Evolutionary conservation across 2,797 vertebrate genomes (phyloP).

Genomic region (Thunnus albacares): DNA sequence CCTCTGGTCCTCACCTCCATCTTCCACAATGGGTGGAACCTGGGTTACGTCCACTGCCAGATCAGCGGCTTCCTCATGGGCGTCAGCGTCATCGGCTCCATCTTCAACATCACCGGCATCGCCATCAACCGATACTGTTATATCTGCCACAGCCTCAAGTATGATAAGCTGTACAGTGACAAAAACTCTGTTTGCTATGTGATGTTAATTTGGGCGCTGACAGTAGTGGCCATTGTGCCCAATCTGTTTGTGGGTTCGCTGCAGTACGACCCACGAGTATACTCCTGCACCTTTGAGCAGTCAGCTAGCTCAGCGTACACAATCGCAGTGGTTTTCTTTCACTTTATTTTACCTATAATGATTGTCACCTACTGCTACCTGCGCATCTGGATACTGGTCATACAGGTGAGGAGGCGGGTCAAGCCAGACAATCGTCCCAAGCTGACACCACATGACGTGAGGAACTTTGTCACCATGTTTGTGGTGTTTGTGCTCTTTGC

Average conservation of each 20-base stretch:
- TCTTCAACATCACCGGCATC: conserved; percentile 98
- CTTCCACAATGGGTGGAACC: conserved; percentile 94
- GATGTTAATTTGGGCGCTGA: conserved; percentile 93
- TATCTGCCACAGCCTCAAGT: conserved; percentile 97
- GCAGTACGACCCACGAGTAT: conserved; percentile 94
- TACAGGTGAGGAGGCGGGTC: conserved; percentile 89
- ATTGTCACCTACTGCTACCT: conserved; percentile 92
- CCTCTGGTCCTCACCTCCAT: conserved; percentile 95
- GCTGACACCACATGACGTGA: conserved; percentile 93
- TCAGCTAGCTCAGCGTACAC: conserved; percentile 93
- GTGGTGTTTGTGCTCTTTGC: conserved; percentile 98
- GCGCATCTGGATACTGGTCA: conserved; percentile 90
- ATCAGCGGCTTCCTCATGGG: conserved; percentile 97
- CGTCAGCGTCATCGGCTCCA: conserved; percentile 95
- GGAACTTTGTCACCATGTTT: conserved; percentile 98
- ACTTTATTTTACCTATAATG: conserved; percentile 90
- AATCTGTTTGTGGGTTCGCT: conserved; percentile 94
- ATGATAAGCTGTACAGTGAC: conserved; percentile 94
- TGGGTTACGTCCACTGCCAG: conserved; percentile 95
- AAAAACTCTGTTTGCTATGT: conserved; percentile 94
- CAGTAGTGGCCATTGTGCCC: conserved; percentile 93
- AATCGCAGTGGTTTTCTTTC: conserved; percentile 95
- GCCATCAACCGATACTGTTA: conserved; percentile 98
- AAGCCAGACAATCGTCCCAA: conserved; percentile 92
- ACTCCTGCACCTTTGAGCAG: conserved; percentile 95